phyloP scores from a whole-genome alignment of 2,888 invertebrate species.

The Agrotis clavis region DNA sequence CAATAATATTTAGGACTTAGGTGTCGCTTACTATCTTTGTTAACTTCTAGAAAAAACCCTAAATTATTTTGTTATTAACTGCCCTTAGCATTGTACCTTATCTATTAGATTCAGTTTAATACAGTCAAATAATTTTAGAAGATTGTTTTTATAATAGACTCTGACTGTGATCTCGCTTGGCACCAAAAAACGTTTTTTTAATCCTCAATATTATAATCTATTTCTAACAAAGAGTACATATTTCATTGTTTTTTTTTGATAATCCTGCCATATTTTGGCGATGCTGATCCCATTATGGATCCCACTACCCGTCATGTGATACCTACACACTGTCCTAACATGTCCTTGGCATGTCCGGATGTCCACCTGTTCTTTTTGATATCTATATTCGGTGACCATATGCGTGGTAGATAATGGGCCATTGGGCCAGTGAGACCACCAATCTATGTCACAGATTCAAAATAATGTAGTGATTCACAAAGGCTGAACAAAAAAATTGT shows the following conservation, averaged over 20 bases:
- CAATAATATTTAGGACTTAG: too few species aligned
- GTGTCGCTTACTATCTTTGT: too few species aligned
- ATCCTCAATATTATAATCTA: background rate
- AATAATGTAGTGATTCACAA: conserved; percentile 46
- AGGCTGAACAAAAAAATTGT: conserved; percentile 23
- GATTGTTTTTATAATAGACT: too few species aligned
- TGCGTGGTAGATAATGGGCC: conserved; percentile 23
- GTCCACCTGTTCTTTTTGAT: conserved; percentile 4
- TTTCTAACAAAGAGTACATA: conserved; percentile 20
- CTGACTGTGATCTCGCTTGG: background rate
- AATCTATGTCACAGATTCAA: conserved; percentile 39
- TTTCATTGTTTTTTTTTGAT: conserved; percentile 38
- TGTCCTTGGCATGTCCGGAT: conserved; percentile 44
- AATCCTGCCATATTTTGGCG: conserved; percentile 20
- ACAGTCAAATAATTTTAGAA: too few species aligned
- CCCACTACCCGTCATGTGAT: conserved; percentile 18
- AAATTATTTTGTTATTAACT: too few species aligned
- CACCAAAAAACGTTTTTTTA: background rate
- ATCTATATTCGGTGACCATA: conserved; percentile 48
- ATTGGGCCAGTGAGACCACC: conserved; percentile 5
- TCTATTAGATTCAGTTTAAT: too few species aligned
- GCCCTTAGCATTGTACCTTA: too few species aligned
- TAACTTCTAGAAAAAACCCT: too few species aligned
- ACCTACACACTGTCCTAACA: conserved; percentile 20
- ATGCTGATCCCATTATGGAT: conserved; percentile 33